Base-by-base conservation (phyloP, 2,888 invertebrate species). In the Protodeltote pygarga region DNA sequence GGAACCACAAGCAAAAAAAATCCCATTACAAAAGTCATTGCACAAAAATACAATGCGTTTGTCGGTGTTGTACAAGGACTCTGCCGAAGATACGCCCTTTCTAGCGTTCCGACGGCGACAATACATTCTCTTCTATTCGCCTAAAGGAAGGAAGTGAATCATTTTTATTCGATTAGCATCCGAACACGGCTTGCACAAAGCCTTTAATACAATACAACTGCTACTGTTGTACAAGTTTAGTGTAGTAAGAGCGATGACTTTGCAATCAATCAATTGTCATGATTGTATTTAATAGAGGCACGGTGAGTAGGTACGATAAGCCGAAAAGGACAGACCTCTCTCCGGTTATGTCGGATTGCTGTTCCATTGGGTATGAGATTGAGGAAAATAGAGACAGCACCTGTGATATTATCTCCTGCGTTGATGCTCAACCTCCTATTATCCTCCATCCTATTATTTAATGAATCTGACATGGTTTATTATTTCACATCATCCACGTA, bases 161-260 rank as follows among this genome's bases (percentile, higher is more conserved):
- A 85, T 87, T 75, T 81, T 87, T 83, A 83, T 82, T 85, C 80
- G 77, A 83, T 86, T 85, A 85, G 70, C 62, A 68, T 66, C 64
- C 63, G 58, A 49, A 44, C 41, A 50, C 60, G 63, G 70, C 48
- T 47, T 52, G 45, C 69, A 76, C 75, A 84, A 82, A 81, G 75
- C 65, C 37, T 34, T 37, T 49, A 28, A 37, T 52, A 74, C 61
- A 79, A 77, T 65, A 44, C 39, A 27, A 16, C 45, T 47, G 73
- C 78, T 74, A 62, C 75, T 58, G 68, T 81, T 79, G 75, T 70
- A 67, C 55, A 54, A 54, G 50, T 52, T 35, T 35, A 33, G 35
- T 38, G 55, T 53, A n/a, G n/a, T 39, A 42, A 55, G 66, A 60
- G 41, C 45, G 53, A 64, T 72, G 72, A 72, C 66, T 67, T 32